Conservation (phyloP, 2,797 vertebrate species). For the Lacerta agilis region DNA sequence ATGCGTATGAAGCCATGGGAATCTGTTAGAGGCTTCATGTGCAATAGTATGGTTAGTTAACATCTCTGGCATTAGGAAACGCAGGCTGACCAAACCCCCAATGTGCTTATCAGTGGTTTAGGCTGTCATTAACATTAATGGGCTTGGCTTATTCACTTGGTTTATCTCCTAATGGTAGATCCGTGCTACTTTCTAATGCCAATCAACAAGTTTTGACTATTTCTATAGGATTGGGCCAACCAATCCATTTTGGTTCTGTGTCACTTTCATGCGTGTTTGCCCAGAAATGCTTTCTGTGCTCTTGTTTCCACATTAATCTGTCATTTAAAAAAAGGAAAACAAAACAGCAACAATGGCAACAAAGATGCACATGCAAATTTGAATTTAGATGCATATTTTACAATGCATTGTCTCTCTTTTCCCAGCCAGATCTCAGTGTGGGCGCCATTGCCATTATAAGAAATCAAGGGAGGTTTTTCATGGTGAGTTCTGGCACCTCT, state of each 20-base stretch:
- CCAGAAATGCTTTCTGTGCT: not conserved
- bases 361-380: not conserved
- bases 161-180: not conserved
- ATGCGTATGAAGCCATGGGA: not conserved
- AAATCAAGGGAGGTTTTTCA: too few species aligned
- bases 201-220: not conserved
- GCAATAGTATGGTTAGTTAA: not conserved
- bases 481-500: too few species aligned
- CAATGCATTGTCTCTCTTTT: not conserved
- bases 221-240: conserved; percentile 18
- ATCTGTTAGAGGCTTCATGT: conserved; percentile 5
- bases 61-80: conserved; percentile 4
- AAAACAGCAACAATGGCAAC: too few species aligned
- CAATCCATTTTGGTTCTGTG: not conserved
- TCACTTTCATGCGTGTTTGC: not conserved
- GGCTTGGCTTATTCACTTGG: not conserved
- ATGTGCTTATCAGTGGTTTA: conserved; percentile 20
- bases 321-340: not conserved
- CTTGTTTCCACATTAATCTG: not conserved
- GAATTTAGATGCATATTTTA: not conserved
- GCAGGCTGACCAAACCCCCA: not conserved
- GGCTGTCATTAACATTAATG: conserved; percentile 11
- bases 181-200: not conserved
- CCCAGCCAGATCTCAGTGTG: too few species aligned
- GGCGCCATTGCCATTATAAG: too few species aligned